Conservation (phyloP, 23 tunicate genomes). For the Halocynthia aurantium region DNA sequence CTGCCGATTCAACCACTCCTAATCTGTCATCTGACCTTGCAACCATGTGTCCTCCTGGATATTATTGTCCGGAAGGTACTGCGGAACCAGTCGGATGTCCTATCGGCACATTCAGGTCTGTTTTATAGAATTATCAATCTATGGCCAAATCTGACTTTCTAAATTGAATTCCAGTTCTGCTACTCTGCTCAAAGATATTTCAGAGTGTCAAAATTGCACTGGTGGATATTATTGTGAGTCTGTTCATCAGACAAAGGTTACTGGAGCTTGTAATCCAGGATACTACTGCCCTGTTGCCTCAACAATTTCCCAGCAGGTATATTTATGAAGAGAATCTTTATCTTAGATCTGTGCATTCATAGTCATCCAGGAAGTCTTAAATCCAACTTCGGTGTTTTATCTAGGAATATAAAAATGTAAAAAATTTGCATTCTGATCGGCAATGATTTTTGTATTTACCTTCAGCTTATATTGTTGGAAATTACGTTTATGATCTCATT, state of each 20-base stretch:
- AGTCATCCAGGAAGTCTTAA: too few relatives aligned
- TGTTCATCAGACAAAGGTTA: constrained; percentile 31
- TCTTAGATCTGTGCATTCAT: too few relatives aligned
- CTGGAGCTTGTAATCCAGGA: constrained; percentile 67
- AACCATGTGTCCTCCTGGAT: constrained; percentile 66
- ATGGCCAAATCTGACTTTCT: neutral
- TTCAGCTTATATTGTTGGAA: too few relatives aligned
- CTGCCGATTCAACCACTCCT: constrained; percentile 77
- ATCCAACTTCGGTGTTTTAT: too few relatives aligned
- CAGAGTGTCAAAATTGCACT: constrained; percentile 75
- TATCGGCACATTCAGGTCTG: constrained; percentile 67
- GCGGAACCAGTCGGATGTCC: constrained; percentile 62
- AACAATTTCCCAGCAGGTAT: constrained; percentile 41
- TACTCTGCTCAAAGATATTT: constrained; percentile 8
- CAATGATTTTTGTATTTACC: too few relatives aligned
- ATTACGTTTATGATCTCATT: neutral
- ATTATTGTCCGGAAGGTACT: constrained; percentile 71
- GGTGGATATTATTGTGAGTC: constrained; percentile 82
- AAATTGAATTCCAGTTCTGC: constrained; percentile 24
- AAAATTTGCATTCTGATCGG: too few relatives aligned
- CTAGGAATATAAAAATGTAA: too few relatives aligned
- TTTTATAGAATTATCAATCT: neutral
- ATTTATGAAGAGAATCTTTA: too few relatives aligned
- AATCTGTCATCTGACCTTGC: constrained; percentile 36
- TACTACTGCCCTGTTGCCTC: constrained; percentile 78